Evolutionary conservation across 2,113 vertebrate genomes (phyloP).

Genomic region (Gracilinanus agilis): DNA sequence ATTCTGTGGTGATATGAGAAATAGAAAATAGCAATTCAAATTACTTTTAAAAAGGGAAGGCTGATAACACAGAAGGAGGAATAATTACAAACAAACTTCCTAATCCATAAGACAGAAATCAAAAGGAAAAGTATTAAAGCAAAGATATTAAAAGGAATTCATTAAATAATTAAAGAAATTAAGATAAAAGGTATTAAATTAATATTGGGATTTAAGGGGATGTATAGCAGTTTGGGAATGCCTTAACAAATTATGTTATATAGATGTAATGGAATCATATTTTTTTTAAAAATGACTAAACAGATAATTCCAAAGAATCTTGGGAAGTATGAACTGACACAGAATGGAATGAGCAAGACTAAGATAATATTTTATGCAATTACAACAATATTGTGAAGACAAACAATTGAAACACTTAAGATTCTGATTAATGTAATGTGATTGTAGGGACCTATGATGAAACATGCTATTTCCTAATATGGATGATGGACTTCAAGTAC

Average conservation of each 20-base stretch:
- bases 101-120: too few relatives aligned
- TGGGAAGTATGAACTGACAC: background rate
- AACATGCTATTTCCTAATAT: background rate
- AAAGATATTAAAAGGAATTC: background rate
- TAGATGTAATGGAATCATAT: background rate
- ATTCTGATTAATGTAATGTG: background rate
- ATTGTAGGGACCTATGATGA: background rate
- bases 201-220: background rate
- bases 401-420: background rate
- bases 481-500: background rate
- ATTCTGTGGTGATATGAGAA: background rate
- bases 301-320: background rate
- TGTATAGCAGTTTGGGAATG: background rate
- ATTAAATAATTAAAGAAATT: too few relatives aligned
- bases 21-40: background rate
- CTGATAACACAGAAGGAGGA: background rate
- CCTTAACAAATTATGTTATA: background rate
- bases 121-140: too few relatives aligned
- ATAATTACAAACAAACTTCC: background rate
- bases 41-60: background rate
- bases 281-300: background rate
- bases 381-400: background rate
- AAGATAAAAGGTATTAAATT: background rate
- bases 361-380: background rate
- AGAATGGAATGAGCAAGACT: background rate